phyloP scores from a whole-genome alignment of 2,797 vertebrate genomes.

The Callimico goeldii region DNA sequence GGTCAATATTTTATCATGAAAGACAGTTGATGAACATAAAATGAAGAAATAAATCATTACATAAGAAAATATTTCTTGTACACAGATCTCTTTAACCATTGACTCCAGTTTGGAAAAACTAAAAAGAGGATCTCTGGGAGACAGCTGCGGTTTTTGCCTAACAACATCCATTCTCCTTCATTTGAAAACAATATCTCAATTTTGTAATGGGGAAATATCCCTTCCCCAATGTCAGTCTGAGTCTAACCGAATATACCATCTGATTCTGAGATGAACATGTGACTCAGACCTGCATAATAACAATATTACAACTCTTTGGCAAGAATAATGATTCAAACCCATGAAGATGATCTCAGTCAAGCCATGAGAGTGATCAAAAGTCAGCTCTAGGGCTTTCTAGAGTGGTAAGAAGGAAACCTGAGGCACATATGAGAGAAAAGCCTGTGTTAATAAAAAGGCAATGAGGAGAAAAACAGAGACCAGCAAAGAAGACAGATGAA shows the following conservation, averaged over 20 bases:
- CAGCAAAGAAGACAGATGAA: background rate
- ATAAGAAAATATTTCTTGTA: background rate
- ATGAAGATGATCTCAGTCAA: background rate
- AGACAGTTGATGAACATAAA: conserved; percentile 1
- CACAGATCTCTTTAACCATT: background rate
- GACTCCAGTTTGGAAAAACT: background rate
- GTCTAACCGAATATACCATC: background rate
- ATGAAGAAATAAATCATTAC: background rate
- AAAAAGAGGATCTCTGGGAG: background rate
- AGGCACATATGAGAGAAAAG: background rate
- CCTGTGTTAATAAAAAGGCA: background rate
- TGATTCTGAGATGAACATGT: background rate
- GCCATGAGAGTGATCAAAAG: background rate
- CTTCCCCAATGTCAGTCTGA: background rate
- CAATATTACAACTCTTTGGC: background rate
- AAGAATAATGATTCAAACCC: background rate
- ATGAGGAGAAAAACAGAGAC: background rate
- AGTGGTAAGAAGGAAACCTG: background rate
- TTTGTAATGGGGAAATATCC: background rate
- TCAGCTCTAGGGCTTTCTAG: background rate
- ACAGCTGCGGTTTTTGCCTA: background rate
- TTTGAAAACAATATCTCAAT: background rate
- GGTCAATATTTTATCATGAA: background rate
- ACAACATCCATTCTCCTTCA: background rate
- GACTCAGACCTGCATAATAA: background rate